Percentiles rank a stretch among this genome's conserved stretches.
Evolutionary conservation across 2,113 vertebrate genomes (phyloP).

Genomic region (Oreochromis tanganicae): DNA sequence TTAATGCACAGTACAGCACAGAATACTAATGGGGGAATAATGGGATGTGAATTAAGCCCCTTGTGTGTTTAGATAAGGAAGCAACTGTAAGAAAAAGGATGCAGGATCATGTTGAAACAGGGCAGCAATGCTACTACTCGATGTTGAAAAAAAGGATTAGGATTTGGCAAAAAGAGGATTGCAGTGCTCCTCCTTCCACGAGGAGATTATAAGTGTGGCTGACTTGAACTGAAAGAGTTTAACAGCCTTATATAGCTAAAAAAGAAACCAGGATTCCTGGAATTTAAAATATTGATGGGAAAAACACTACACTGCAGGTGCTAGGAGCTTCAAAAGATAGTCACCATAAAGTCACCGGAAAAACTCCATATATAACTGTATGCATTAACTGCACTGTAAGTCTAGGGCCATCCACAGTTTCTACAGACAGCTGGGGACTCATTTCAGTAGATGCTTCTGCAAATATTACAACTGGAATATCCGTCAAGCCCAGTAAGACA

Average conservation of each 20-base stretch:
- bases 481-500: not conserved
- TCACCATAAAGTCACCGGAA: not conserved
- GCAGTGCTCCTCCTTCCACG: not conserved
- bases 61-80: not conserved
- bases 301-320: fast-evolving
- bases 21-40: conserved; percentile 28
- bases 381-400: not conserved
- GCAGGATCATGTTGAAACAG: not conserved
- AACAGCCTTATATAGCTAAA: not conserved
- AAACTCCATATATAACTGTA: not conserved
- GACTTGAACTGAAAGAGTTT: not conserved
- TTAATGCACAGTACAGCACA: not conserved
- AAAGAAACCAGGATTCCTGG: not conserved
- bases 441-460: not conserved
- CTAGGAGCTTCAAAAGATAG: not conserved
- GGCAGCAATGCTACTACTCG: not conserved
- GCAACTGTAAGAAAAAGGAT: not conserved
- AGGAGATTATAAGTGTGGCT: conserved; percentile 15
- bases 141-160: conserved; percentile 27
- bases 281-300: not conserved
- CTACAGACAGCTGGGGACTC: not conserved
- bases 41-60: not conserved
- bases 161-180: conserved; percentile 40
- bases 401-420: not conserved
- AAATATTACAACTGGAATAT: not conserved